These are phyloP conservation scores for Ondatra zibethicus DNA, from an alignment of 2,113 vertebrate species.

Conservation along the genomic window DNA sequence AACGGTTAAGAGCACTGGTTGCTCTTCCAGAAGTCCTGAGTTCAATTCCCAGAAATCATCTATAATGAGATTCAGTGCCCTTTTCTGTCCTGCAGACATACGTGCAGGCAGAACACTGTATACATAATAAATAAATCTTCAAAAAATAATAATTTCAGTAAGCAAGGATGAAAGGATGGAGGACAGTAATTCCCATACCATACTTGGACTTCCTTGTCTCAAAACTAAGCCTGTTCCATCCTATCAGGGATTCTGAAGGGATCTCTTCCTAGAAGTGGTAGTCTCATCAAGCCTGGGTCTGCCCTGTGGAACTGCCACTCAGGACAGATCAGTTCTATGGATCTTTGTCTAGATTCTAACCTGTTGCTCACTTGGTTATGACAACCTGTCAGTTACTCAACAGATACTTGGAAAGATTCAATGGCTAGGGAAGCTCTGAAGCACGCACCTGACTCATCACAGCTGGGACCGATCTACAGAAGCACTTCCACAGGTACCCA, in stretches of 20 bases:
- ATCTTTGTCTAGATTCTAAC: neutral
- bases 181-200: neutral
- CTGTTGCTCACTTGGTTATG: neutral
- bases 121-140: too few relatives aligned
- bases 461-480: neutral
- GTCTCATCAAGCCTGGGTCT: neutral
- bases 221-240: neutral
- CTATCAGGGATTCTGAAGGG: neutral
- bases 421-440: neutral
- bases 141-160: conserved; percentile 41
- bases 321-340: neutral
- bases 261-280: neutral
- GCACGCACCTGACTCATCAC: neutral
- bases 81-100: too few relatives aligned
- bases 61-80: too few relatives aligned
- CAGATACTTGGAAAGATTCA: neutral
- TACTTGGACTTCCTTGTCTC: neutral
- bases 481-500: neutral
- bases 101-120: too few relatives aligned
- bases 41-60: too few relatives aligned
- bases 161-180: neutral
- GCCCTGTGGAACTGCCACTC: neutral
- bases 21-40: too few relatives aligned
- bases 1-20: too few relatives aligned
- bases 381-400: neutral